Conservation (phyloP, 92 coral and sea anemone genomes). For the Zoanthus gigantus region DNA sequence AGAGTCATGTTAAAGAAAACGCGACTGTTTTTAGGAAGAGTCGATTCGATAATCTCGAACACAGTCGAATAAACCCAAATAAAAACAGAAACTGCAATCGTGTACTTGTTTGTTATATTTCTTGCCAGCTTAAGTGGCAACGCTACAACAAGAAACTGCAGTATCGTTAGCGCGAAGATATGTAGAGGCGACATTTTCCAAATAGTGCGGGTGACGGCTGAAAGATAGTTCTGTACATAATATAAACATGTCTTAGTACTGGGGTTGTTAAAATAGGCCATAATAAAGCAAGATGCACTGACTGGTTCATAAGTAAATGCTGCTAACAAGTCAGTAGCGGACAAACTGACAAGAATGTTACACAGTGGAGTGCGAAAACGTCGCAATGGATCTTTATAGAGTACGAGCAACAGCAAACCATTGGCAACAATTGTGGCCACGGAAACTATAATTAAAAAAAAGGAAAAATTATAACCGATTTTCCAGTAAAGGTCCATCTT, state of each 20-base stretch:
- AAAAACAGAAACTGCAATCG: not conserved
- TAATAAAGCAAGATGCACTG: slow-evolving; percentile 21
- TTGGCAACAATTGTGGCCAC: slow-evolving; percentile 15
- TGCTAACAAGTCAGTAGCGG: slow-evolving; percentile 7
- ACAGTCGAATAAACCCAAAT: slow-evolving; percentile 27
- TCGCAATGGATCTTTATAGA: slow-evolving; percentile 33
- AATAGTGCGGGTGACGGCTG: slow-evolving; percentile 28
- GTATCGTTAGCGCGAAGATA: slow-evolving; percentile 26
- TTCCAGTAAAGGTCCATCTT: not conserved
- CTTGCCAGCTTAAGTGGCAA: slow-evolving; percentile 26
- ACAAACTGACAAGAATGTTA: slow-evolving; percentile 28
- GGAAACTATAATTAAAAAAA: slow-evolving; percentile 2
- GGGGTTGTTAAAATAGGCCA: not conserved
- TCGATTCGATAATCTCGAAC: not conserved
- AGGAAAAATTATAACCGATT: slow-evolving; percentile 26
- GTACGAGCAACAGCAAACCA: slow-evolving; percentile 15
- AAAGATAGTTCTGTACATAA: slow-evolving; percentile 3
- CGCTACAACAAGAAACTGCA: slow-evolving; percentile 14
- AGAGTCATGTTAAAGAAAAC: not conserved
- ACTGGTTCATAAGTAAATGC: slow-evolving; percentile 26
- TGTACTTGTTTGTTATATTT: slow-evolving; percentile 19
- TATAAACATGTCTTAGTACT: not conserved
- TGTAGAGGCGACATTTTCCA: slow-evolving; percentile 44
- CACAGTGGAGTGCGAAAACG: slow-evolving; percentile 23
- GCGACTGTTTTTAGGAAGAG: not conserved